These are phyloP conservation scores for Chrysemys picta DNA, from an alignment of 2,113 vertebrate species.

Conservation along the genomic window DNA sequence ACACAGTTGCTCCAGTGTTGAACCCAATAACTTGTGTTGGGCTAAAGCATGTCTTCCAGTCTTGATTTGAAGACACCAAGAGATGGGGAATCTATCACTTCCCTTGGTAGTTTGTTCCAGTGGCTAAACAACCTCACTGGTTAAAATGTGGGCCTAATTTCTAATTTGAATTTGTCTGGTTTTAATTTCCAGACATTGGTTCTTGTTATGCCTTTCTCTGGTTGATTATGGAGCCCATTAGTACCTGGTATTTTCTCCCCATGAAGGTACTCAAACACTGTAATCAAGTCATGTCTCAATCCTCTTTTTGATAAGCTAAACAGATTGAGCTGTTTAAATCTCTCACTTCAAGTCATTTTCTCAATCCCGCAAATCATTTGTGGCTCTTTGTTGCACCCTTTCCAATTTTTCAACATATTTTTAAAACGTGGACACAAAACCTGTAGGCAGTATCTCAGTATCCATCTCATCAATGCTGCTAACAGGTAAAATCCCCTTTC, in stretches of 20 bases:
- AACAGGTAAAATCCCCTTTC: not conserved
- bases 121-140: conserved; percentile 2
- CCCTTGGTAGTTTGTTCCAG: conserved; percentile 30
- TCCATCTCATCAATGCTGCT: not conserved
- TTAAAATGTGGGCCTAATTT: not conserved
- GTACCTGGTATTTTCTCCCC: conserved; percentile 6
- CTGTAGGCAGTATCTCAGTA: not conserved
- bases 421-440: not conserved
- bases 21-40: conserved; percentile 41
- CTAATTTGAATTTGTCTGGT: conserved; percentile 9
- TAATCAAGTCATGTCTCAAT: conserved; percentile 20
- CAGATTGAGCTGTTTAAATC: not conserved
- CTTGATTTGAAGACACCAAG: conserved; percentile 46
- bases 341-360: not conserved
- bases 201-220: not conserved
- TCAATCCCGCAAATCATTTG: not conserved
- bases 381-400: not conserved
- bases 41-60: conserved; percentile 28
- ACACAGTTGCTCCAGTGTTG: conserved; percentile 42
- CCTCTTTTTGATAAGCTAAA: conserved; percentile 11
- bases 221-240: conserved; percentile 34
- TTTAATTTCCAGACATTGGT: conserved; percentile 26
- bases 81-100: conserved; percentile 30
- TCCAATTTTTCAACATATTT: not conserved
- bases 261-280: not conserved